These are phyloP conservation scores for Lypha dubia DNA, from an alignment of 2,888 invertebrate genomes.

Conservation along the genomic window DNA sequence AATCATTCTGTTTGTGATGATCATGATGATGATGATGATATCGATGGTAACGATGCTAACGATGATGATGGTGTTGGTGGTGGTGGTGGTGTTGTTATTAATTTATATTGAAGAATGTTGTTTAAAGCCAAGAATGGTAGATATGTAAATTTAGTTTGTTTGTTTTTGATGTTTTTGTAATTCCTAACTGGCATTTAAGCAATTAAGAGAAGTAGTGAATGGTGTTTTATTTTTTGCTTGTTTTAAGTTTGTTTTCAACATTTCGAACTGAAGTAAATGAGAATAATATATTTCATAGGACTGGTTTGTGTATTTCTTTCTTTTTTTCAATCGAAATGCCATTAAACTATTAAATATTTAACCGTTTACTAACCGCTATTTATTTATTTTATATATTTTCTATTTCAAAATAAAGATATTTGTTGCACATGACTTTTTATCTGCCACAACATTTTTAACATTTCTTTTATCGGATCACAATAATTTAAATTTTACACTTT, in stretches of 20 bases:
- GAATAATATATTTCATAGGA: neutral
- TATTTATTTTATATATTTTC: constrained; percentile 4
- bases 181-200: neutral
- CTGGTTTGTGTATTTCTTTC: constrained; percentile 2
- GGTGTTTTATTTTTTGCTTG: neutral
- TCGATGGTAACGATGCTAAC: neutral
- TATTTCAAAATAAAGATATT: too few species aligned
- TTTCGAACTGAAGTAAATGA: neutral
- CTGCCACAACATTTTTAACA: neutral
- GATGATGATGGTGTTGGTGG: neutral
- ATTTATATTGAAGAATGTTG: constrained; percentile 31
- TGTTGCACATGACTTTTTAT: constrained; percentile 20
- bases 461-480: neutral
- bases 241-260: neutral
- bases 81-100: neutral
- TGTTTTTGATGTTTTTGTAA: neutral
- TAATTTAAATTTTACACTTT: constrained; percentile 7
- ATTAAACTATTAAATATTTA: neutral
- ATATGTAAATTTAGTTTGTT: neutral
- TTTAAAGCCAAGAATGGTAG: neutral
- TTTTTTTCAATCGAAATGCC: neutral
- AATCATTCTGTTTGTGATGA: constrained; percentile 1
- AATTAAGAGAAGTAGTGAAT: neutral
- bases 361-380: constrained; percentile 46
- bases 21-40: neutral